A percentile compares a stretch with the other conserved stretches of the same genome.
These are phyloP conservation scores for Gibbula magus DNA, from an alignment of 2,888 invertebrate genomes.

Conservation along the genomic window DNA sequence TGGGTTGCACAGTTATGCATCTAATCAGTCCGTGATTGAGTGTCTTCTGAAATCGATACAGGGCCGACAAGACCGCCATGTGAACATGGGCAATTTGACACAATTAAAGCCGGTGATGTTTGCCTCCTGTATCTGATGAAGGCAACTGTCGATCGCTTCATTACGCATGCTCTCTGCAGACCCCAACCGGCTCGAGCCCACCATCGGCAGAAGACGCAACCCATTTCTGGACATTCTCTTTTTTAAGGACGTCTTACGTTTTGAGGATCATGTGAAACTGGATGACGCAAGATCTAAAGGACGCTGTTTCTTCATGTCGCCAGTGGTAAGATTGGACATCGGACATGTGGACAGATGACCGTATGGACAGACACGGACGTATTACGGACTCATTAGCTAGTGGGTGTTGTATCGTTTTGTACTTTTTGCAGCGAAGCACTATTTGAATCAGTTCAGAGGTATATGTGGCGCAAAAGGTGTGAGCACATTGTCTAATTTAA, in stretches of 20 bases:
- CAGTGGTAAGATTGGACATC: not conserved
- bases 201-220: not conserved
- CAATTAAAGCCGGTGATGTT: not conserved
- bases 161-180: not conserved
- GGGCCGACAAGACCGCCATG: not conserved
- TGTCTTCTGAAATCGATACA: too few relatives aligned
- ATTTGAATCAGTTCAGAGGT: too few relatives aligned
- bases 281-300: slow-evolving; percentile 5
- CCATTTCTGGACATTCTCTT: not conserved
- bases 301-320: not conserved
- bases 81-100: not conserved
- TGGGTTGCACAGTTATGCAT: too few relatives aligned
- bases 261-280: not conserved
- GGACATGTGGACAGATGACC: not conserved
- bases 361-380: not conserved
- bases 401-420: too few relatives aligned
- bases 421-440: too few relatives aligned
- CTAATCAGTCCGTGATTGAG: too few relatives aligned
- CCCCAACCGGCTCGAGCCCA: not conserved
- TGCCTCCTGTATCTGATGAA: not conserved
- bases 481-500: too few relatives aligned
- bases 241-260: too few relatives aligned
- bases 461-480: too few relatives aligned
- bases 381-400: too few relatives aligned
- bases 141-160: not conserved